phyloP scores from a whole-genome alignment of 2,113 vertebrate species.

The Indicator indicator region DNA sequence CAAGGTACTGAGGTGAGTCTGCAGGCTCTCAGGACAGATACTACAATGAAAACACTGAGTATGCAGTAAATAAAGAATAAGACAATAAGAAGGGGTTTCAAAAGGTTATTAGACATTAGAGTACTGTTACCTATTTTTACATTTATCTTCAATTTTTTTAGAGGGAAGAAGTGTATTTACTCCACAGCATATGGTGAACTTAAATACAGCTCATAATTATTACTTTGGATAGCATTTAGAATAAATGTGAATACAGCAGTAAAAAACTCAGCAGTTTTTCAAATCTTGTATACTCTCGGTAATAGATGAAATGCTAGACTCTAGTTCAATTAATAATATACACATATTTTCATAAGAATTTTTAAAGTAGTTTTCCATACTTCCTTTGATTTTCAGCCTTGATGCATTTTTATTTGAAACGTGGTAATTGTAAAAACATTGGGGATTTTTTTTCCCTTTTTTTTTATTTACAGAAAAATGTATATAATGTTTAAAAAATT shows the following conservation, averaged over 20 bases:
- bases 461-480: background rate
- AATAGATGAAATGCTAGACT: background rate
- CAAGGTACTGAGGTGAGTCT: background rate
- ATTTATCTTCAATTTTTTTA: background rate
- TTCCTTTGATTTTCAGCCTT: slow-evolving; percentile 51
- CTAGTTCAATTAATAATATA: background rate
- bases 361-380: background rate
- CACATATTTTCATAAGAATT: background rate
- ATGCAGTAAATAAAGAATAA: background rate
- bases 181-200: background rate
- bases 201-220: background rate
- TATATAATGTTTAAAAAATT: background rate
- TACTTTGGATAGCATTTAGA: background rate
- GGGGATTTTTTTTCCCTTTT: too few relatives aligned
- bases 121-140: background rate
- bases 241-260: background rate
- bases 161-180: background rate
- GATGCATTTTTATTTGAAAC: slow-evolving; percentile 57
- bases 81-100: background rate
- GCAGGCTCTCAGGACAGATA: background rate
- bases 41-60: background rate
- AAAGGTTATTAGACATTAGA: background rate
- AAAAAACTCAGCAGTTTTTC: background rate
- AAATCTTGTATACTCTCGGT: background rate
- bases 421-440: background rate